Conservation (phyloP, 2,888 invertebrate species). For the Dynastes grantii region DNA sequence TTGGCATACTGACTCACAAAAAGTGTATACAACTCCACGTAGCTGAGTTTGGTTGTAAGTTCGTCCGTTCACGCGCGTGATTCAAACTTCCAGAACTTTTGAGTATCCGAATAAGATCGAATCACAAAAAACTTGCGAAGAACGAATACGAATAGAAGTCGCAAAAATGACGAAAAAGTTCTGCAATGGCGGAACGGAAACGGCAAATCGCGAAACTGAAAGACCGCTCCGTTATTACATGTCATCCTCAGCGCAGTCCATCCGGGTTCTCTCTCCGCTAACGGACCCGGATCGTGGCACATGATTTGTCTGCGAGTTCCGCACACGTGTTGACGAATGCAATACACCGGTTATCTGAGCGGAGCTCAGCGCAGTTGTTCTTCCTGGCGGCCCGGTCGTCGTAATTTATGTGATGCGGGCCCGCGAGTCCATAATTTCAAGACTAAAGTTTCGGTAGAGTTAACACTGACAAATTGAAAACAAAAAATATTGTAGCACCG, state of each 20-base stretch:
- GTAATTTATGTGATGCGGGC: slow-evolving; percentile 49
- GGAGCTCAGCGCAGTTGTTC: slow-evolving; percentile 41
- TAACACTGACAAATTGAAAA: slow-evolving; percentile 43
- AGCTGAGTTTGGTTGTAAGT: too few species aligned
- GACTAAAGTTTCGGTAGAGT: slow-evolving; percentile 44
- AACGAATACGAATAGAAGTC: slow-evolving; percentile 30
- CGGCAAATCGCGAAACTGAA: slow-evolving; percentile 40
- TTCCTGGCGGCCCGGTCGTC: slow-evolving; percentile 26
- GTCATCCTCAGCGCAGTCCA: slow-evolving; percentile 36
- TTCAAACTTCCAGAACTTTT: too few species aligned
- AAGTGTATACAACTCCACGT: too few species aligned
- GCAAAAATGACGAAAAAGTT: slow-evolving; percentile 20
- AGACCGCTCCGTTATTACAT: slow-evolving; percentile 36
- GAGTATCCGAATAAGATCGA: too few species aligned
- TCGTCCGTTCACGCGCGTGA: too few species aligned
- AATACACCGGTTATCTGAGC: slow-evolving; percentile 41
- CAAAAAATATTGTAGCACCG: slow-evolving; percentile 27
- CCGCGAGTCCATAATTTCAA: slow-evolving; percentile 42
- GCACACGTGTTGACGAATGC: slow-evolving; percentile 48
- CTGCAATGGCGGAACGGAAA: slow-evolving; percentile 16
- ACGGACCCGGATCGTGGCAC: slow-evolving; percentile 31
- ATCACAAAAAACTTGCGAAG: background rate
- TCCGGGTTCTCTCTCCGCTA: slow-evolving; percentile 34
- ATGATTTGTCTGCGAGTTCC: slow-evolving; percentile 51
- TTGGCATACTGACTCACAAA: too few species aligned